Base-by-base conservation (phyloP, 2,888 invertebrate genomes). In the Erebia aethiops region DNA sequence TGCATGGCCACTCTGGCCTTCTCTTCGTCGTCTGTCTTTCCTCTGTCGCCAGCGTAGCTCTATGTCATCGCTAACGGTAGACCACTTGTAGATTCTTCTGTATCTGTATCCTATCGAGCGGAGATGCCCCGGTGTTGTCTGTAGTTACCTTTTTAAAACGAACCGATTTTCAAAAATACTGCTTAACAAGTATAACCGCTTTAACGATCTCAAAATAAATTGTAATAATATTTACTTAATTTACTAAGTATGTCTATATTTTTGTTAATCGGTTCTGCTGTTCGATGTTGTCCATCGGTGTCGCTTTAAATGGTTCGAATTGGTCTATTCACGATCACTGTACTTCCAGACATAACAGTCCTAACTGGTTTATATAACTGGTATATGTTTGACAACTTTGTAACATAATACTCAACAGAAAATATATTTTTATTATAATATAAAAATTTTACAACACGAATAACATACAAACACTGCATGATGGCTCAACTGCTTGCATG, bases 221-320 rank as follows among this genome's bases (percentile, higher is more conserved):
- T 35, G 3, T 10, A 41, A 43, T 41, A 43, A 46, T 2, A 21
- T 46, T 46, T 41, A 41, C n/a, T 62, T 21, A 21, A 21, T 56
- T 21, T 11, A 14, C 14, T 18, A 21, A 21, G 49, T 62, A 1
- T 49, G 1, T 67, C 61, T 46, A 54, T 52, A 68, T 46, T 51
- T 67, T 70, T 70, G 35, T 68, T 62, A 56, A 67, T 92, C 88
- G 87, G 89, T 90, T 89, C 84, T 78, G 84, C 85, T 90, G 41
- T 78, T 93, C 84, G 90, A 90, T 93, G 92, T 93, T 92, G 93
- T 93, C 85, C 82, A 82, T 93, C 91, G 91, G 88, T 93, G 93
- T 93, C 87, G 93, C 93, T 93, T 93, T 90, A 87, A 87, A 87
- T 91, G 91, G 91, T 91, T 91, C 88, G 88, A 88, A 89, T 87